A percentile compares a stretch with the other conserved stretches of the same genome.
Conservation (phyloP, 2,113 vertebrate species). For the Chlorodrepanis virens region DNA sequence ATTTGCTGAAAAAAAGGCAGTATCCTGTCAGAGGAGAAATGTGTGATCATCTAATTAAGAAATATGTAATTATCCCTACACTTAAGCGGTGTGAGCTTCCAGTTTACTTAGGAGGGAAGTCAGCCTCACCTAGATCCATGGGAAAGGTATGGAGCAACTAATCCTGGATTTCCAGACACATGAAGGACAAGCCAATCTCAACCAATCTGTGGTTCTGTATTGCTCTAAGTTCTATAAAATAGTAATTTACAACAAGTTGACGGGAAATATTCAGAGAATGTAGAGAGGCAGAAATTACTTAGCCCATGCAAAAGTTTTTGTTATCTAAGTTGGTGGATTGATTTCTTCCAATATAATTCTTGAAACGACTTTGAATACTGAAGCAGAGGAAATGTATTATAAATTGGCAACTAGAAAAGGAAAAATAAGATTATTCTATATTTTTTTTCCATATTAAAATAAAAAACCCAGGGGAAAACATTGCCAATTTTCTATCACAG, state of each 20-base stretch:
- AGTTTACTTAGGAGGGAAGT: background rate
- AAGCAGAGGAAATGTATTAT: background rate
- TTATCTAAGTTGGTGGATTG: background rate
- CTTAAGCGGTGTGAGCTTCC: background rate
- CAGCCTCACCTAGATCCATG: background rate
- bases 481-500: background rate
- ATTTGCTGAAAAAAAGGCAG: background rate
- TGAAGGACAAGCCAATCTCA: background rate
- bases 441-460: background rate
- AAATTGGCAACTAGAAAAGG: background rate
- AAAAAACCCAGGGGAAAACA: background rate
- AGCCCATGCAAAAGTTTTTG: background rate
- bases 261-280: background rate
- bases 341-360: background rate
- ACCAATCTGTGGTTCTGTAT: background rate
- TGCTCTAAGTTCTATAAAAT: background rate
- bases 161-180: background rate
- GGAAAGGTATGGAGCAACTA: background rate
- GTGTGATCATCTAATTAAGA: background rate
- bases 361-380: background rate
- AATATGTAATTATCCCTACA: background rate
- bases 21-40: background rate
- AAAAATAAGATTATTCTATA: background rate
- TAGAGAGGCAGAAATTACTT: background rate
- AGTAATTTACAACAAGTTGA: background rate